Base-by-base conservation (phyloP, 2,113 vertebrate genomes). In the Bujurquina vittata region DNA sequence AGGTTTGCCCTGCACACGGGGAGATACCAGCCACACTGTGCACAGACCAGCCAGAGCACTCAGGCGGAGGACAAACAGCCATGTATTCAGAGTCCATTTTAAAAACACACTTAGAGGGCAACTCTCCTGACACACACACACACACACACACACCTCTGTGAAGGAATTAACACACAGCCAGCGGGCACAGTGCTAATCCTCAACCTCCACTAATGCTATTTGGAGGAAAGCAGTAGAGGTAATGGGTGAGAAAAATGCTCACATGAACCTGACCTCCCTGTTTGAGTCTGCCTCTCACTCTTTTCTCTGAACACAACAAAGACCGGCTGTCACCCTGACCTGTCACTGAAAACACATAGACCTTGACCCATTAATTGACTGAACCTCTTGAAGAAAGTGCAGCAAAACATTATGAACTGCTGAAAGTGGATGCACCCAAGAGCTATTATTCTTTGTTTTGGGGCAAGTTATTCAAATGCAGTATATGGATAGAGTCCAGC, bases 161-260 rank as follows among this genome's bases (percentile, higher is more conserved):
- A 75, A 81, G 80, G 84, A 82, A 84, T 91, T 90, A 90, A 88
- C 77, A 84, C 43, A 84, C 69, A 73, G 73, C 86, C 87, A 86
- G 75, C 65, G 84, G 86, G 87, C 83, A 56, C 86, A 80, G 33
- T 12, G 56, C 40, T 84, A 20, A 92, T 81, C 85, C 18, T 26
- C 87, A 89, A 92, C 88, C 88, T 69, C 57, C 57, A 62, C 88
- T 89, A 87, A 91, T 90, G 88, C 79, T 82, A 79, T 78, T 63
- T 79, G 81, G 78, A 80, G 81, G 52, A 80, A 52, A 18, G 75
- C 23, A 55, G 79, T 67, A 80, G 77, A 59, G 59, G 69, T 85
- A 89, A 90, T 88, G 76, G 84, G 80, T 84, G 88, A 90, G 90
- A 88, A 84, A 89, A 91, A 90, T 86, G 84, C 83, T 92, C 80